Evolutionary conservation across 2,797 vertebrate species (phyloP).

Genomic region (Huso huso): DNA sequence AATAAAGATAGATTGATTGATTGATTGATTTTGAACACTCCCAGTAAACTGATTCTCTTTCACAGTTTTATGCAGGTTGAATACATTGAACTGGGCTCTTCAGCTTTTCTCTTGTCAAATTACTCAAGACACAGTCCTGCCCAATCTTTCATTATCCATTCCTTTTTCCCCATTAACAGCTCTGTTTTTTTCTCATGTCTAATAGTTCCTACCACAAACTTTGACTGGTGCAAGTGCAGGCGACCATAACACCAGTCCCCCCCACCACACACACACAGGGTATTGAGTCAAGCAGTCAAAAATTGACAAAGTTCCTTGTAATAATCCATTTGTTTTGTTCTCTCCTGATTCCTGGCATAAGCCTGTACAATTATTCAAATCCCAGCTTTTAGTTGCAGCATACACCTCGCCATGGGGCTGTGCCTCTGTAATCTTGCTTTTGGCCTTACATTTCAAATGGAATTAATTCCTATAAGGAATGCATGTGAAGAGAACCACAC

Average conservation of each 20-base stretch:
- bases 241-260: constrained; percentile 48
- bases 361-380: constrained; percentile 99
- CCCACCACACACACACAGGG: too few species aligned
- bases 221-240: constrained; percentile 57
- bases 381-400: constrained; percentile 97
- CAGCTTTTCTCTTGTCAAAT: constrained; percentile 43
- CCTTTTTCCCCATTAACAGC: constrained; percentile 19
- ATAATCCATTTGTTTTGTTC: constrained; percentile 99
- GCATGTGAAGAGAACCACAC: constrained; percentile 94
- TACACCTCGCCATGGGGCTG: constrained; percentile 93
- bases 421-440: constrained; percentile 95
- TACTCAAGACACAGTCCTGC: constrained; percentile 38
- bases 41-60: constrained; percentile 16
- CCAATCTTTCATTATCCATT: constrained; percentile 56
- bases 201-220: constrained; percentile 64
- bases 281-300: constrained; percentile 60
- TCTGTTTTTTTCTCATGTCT: constrained; percentile 28
- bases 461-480: constrained; percentile 99
- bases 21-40: too few species aligned
- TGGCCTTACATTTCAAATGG: constrained; percentile 99
- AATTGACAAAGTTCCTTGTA: constrained; percentile 75
- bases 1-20: too few species aligned
- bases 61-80: constrained; percentile 28
- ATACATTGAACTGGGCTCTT: constrained; percentile 38
- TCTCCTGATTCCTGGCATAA: constrained; percentile 91